These are phyloP conservation scores for Zaprionus ghesquierei DNA, from an alignment of 1,140 invertebrate genomes.

Conservation along the genomic window DNA sequence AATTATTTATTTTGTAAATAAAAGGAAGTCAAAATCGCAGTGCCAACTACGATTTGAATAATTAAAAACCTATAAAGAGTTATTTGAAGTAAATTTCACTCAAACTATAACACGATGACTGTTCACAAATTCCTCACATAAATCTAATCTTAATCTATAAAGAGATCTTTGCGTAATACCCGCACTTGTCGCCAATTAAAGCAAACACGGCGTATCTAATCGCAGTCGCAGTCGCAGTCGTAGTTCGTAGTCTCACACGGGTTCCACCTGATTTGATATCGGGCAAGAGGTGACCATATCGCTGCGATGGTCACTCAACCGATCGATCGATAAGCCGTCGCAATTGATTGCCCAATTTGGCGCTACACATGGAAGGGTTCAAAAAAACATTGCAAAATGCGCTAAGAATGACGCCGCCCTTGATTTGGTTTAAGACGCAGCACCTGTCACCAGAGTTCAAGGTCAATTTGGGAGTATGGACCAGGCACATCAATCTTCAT, in stretches of 20 bases:
- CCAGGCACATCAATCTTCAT: conserved; percentile 29
- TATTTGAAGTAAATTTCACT: background rate
- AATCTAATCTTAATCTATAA: background rate
- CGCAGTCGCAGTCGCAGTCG: background rate
- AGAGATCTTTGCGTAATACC: conserved; percentile 56
- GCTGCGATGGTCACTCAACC: conserved; percentile 23
- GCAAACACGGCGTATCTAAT: conserved; percentile 33
- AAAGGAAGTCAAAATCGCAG: background rate
- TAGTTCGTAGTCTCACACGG: background rate
- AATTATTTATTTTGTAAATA: background rate
- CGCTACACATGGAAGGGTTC: background rate
- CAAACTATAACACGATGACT: background rate
- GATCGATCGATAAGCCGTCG: conserved; percentile 14
- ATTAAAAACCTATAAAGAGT: background rate
- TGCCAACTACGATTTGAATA: background rate
- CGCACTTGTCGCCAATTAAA: conserved; percentile 34
- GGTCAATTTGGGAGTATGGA: background rate
- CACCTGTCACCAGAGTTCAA: conserved; percentile 4
- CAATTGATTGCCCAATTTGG: conserved; percentile 9
- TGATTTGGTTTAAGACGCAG: background rate
- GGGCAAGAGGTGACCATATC: background rate
- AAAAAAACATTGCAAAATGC: background rate
- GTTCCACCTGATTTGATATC: no score
- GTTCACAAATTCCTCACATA: background rate
- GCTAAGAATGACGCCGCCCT: no score